These are phyloP conservation scores for Popillia japonica DNA, from an alignment of 1,140 invertebrate species.

Conservation along the genomic window DNA sequence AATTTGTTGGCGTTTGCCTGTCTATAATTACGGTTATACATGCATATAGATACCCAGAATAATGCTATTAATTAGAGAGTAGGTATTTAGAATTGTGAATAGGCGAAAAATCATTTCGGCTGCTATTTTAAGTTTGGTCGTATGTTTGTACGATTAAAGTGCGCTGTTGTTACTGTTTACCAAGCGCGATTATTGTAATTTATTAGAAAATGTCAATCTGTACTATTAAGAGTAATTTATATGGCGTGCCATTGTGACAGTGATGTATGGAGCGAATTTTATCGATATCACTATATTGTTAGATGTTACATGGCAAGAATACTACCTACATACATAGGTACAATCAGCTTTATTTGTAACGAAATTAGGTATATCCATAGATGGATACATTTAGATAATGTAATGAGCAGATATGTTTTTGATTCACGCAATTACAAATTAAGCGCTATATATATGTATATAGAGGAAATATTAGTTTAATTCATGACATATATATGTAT, in stretches of 20 bases:
- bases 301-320: background rate
- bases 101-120: background rate
- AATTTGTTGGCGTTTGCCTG: background rate
- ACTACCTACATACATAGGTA: too few species aligned
- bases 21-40: background rate
- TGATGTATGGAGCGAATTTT: background rate
- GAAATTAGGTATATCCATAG: background rate
- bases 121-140: background rate
- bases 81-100: background rate
- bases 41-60: background rate
- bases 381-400: background rate
- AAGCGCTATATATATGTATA: background rate
- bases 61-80: background rate
- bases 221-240: background rate
- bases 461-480: background rate
- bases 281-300: slow-evolving; percentile 1
- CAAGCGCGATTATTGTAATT: background rate
- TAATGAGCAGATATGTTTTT: background rate
- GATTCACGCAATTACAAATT: background rate
- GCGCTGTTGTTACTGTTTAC: background rate
- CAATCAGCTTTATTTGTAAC: background rate
- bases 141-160: background rate
- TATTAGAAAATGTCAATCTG: background rate
- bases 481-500: too few species aligned
- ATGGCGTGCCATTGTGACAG: background rate